Percentiles rank a stretch among this genome's conserved stretches.
These are phyloP conservation scores for Oreochromis aureus DNA, from an alignment of 2,113 vertebrate species.

Conservation along the genomic window DNA sequence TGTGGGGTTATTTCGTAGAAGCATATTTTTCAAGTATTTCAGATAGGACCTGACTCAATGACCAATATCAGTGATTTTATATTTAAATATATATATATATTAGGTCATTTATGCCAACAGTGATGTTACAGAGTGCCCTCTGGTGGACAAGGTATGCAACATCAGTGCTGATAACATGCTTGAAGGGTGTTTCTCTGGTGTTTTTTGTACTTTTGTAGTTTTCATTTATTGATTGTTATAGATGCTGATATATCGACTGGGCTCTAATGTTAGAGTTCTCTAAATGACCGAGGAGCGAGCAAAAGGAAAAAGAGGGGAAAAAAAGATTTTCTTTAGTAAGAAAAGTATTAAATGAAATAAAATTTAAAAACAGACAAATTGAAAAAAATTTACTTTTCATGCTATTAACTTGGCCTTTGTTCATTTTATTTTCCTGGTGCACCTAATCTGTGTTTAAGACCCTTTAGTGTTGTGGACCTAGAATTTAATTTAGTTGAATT, in stretches of 20 bases:
- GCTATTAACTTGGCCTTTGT: background rate
- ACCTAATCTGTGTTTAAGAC: background rate
- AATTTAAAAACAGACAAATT: background rate
- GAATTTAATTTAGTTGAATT: background rate
- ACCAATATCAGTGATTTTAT: too few relatives aligned
- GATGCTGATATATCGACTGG: background rate
- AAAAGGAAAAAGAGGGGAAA: background rate
- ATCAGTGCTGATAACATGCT: background rate
- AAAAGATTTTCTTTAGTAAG: background rate
- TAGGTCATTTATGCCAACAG: background rate
- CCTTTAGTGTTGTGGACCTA: background rate
- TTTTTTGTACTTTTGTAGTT: background rate
- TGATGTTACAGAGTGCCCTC: background rate
- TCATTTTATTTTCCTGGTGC: background rate
- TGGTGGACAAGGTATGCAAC: background rate
- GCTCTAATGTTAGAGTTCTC: background rate
- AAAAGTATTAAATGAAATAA: background rate
- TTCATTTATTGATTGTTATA: background rate
- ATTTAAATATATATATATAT: background rate
- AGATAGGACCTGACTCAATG: background rate
- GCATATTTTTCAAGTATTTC: background rate
- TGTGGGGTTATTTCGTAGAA: background rate
- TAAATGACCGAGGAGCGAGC: background rate
- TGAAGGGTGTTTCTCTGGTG: background rate
- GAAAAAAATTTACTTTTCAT: background rate